Evolutionary conservation across 1,140 invertebrate genomes (phyloP).

Genomic region (Branchinecta lindahli): DNA sequence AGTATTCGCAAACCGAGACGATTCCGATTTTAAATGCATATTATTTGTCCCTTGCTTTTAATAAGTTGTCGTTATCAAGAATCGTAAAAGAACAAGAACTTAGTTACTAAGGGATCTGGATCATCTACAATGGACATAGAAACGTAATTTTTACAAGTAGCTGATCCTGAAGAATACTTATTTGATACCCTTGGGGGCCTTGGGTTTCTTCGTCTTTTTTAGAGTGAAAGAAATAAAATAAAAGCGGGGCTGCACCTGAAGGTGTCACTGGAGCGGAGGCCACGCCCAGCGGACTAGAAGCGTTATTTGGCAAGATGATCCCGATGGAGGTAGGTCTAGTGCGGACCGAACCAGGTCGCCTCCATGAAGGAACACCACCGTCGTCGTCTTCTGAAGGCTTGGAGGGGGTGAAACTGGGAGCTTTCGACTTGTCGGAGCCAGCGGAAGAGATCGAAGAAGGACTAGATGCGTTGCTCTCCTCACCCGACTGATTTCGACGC

Average conservation of each 20-base stretch:
- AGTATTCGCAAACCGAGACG: no score
- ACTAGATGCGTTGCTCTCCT: background rate
- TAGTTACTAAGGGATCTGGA: no score
- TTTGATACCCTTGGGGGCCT: no score
- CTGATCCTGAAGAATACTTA: no score
- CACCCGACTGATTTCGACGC: constrained; percentile 8
- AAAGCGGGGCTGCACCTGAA: background rate
- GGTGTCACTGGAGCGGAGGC: background rate
- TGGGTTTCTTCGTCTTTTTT: no score
- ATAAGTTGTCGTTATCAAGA: no score
- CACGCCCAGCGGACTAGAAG: background rate
- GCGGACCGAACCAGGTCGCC: constrained; percentile 40
- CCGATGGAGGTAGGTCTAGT: constrained; percentile 25
- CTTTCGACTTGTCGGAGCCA: background rate
- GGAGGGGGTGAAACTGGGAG: constrained; percentile 18
- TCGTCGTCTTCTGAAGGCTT: constrained; percentile 34
- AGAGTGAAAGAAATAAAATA: no score
- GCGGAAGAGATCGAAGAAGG: constrained; percentile 1
- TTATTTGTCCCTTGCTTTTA: no score
- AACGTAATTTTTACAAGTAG: no score
- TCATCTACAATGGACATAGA: no score
- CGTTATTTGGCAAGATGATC: background rate
- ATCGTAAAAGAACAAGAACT: no score
- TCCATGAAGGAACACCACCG: constrained; percentile 43
- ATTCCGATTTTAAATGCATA: no score